Conservation (phyloP, 2,113 vertebrate genomes). For the Podocnemis expansa region DNA sequence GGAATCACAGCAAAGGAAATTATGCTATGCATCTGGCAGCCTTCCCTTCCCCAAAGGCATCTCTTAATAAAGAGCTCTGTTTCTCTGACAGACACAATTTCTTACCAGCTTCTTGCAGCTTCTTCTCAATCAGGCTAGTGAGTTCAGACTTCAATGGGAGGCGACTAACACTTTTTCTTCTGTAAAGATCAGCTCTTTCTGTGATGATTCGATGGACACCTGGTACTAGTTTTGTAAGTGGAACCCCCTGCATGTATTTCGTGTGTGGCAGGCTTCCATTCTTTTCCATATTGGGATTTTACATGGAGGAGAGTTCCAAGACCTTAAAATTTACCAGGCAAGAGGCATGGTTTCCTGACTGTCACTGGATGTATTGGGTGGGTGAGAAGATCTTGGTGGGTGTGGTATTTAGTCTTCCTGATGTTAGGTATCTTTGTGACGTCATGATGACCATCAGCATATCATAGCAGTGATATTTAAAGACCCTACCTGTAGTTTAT, state of each 20-base stretch:
- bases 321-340: background rate
- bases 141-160: conserved; percentile 24
- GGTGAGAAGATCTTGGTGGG: background rate
- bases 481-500: fast-evolving
- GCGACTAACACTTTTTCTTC: background rate
- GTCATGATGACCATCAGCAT: background rate
- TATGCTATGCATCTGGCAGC: background rate
- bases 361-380: background rate
- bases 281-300: background rate
- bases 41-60: background rate
- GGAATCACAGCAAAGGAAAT: background rate
- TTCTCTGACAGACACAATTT: fast-evolving
- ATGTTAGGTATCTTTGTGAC: conserved; percentile 49
- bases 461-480: background rate
- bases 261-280: background rate
- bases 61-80: background rate
- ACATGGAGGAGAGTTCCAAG: background rate
- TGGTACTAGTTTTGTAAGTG: background rate
- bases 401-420: background rate
- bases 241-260: background rate
- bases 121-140: background rate
- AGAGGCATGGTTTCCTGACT: background rate
- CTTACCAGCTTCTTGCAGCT: background rate
- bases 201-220: background rate
- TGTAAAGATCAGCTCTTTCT: conserved; percentile 2